Conservation (phyloP, 2,888 invertebrate species). For the Ephialtes manifestator region DNA sequence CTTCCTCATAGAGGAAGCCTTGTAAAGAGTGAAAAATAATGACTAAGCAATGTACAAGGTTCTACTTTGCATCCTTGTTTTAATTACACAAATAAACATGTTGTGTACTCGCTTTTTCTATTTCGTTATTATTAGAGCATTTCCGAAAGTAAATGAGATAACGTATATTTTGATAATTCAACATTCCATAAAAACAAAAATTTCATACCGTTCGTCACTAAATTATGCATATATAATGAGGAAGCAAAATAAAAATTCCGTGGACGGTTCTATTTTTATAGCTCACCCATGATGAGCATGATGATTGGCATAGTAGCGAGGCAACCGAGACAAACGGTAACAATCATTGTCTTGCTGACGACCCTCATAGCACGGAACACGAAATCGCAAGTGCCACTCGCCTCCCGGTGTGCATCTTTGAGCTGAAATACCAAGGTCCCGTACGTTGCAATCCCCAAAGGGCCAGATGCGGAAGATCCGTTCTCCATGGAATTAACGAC, state of each 20-base stretch:
- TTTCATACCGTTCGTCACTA: no score
- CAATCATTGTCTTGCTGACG: slow-evolving; percentile 91
- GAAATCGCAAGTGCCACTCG: slow-evolving; percentile 91
- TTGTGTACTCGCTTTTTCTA: no score
- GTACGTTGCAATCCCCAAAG: slow-evolving; percentile 88
- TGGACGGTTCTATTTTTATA: neutral
- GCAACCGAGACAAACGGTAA: slow-evolving; percentile 90
- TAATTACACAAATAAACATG: no score
- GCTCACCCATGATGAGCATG: slow-evolving; percentile 93
- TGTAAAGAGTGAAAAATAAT: no score
- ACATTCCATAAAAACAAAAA: no score
- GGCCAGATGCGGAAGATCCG: slow-evolving; percentile 80
- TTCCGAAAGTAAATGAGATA: no score
- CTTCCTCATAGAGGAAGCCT: no score
- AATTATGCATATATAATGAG: no score
- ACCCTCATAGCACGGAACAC: slow-evolving; percentile 91
- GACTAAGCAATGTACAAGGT: no score
- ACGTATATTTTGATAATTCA: no score
- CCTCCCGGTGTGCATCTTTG: slow-evolving; percentile 93
- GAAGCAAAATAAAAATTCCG: neutral
- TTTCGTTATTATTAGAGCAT: no score
- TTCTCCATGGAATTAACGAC: slow-evolving; percentile 81
- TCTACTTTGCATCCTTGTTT: no score
- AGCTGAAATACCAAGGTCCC: slow-evolving; percentile 93
- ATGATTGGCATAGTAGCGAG: slow-evolving; percentile 91